These are phyloP conservation scores for Troglohyphantes excavatus DNA, from an alignment of 2,888 invertebrate species.

Conservation along the genomic window DNA sequence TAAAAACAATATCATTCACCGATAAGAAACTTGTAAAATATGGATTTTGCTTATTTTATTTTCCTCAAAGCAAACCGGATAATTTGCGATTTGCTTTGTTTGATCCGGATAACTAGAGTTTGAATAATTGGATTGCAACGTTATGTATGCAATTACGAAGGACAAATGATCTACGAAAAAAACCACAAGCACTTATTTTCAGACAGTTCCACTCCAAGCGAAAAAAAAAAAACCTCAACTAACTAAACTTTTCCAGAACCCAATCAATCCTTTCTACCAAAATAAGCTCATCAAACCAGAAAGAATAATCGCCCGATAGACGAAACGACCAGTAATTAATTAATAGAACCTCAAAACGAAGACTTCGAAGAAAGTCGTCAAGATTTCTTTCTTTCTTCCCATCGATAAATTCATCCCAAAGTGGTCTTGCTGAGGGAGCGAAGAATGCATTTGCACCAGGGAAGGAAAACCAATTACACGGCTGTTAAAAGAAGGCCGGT, in stretches of 20 bases:
- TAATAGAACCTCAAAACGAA: not conserved
- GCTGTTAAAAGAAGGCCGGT: not conserved
- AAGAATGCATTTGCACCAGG: slow-evolving; percentile 2
- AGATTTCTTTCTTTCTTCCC: not conserved
- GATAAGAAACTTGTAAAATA: too few relatives aligned
- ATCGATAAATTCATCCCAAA: not conserved
- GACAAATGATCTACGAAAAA: too few relatives aligned
- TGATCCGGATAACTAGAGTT: too few relatives aligned
- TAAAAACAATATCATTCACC: too few relatives aligned
- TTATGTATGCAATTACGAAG: too few relatives aligned
- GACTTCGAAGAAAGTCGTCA: not conserved
- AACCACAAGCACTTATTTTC: too few relatives aligned
- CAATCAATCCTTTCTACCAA: slow-evolving; percentile 11
- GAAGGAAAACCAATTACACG: slow-evolving; percentile 20
- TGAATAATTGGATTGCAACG: too few relatives aligned
- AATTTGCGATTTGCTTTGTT: too few relatives aligned
- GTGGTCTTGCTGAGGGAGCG: not conserved
- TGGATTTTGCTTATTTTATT: too few relatives aligned
- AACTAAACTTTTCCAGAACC: not conserved
- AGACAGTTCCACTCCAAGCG: too few relatives aligned
- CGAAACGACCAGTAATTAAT: slow-evolving; percentile 24
- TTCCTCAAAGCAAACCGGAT: too few relatives aligned
- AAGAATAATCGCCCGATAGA: slow-evolving; percentile 18
- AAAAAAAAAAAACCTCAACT: too few relatives aligned
- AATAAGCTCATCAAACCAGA: slow-evolving; percentile 12